phyloP scores from a whole-genome alignment of 2,888 invertebrate genomes.

The Muscina levida region DNA sequence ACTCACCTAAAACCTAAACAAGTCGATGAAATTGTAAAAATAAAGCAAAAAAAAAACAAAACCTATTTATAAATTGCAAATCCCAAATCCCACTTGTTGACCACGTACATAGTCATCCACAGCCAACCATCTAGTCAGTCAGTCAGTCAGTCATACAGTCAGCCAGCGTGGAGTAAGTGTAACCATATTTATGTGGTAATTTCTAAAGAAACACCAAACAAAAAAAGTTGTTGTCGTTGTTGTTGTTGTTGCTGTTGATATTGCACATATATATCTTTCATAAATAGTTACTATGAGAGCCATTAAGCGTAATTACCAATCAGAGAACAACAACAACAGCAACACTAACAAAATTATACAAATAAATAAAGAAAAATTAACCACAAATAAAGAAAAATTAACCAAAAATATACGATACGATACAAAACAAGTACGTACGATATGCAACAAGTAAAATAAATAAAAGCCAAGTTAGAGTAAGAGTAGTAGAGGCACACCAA shows the following conservation, averaged over 20 bases:
- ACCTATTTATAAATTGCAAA: not conserved
- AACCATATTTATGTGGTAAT: slow-evolving; percentile 11
- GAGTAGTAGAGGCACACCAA: too few relatives aligned
- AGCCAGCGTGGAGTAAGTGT: not conserved
- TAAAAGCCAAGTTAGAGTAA: slow-evolving; percentile 3
- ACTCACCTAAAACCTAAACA: not conserved
- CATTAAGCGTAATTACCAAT: too few relatives aligned
- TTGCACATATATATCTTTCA: slow-evolving; percentile 28
- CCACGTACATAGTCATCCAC: not conserved
- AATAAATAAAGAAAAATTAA: not conserved
- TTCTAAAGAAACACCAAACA: not conserved
- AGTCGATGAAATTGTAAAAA: not conserved
- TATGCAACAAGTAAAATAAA: not conserved
- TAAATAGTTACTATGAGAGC: not conserved
- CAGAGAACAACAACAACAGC: too few relatives aligned
- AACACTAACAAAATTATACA: too few relatives aligned
- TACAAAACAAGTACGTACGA: not conserved
- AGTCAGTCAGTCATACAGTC: too few relatives aligned
- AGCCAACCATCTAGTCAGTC: too few relatives aligned
- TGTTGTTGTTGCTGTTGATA: too few relatives aligned
- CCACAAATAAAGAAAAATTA: slow-evolving; percentile 7
- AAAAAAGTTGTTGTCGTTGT: slow-evolving; percentile 5
- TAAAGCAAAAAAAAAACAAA: slow-evolving; percentile 4
- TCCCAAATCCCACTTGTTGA: slow-evolving; percentile 7
- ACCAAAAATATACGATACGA: not conserved